A percentile compares a stretch with the other conserved stretches of the same genome.
Evolutionary conservation across 2,888 invertebrate species (phyloP).

Genomic region (Pristionchus exspectatus): DNA sequence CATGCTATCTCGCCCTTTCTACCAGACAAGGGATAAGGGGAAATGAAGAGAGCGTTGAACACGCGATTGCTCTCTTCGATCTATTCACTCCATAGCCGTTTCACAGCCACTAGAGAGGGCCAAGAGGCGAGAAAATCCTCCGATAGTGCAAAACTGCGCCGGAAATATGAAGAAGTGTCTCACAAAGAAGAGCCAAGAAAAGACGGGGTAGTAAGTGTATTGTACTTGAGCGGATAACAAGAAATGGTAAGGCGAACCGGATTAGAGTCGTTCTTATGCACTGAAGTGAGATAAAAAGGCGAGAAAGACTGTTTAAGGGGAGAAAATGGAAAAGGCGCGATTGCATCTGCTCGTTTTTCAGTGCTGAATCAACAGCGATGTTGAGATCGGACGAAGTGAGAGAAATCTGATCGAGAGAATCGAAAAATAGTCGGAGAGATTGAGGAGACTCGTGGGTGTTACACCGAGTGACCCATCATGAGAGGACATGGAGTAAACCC

Average conservation of each 20-base stretch:
- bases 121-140: background rate
- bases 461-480: slow-evolving; percentile 1
- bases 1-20: background rate
- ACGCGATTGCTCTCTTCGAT: slow-evolving; percentile 18
- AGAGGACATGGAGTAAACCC: background rate
- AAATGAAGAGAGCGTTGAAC: background rate
- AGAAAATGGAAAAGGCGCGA: background rate
- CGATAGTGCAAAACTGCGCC: background rate
- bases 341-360: background rate
- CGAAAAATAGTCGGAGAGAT: background rate
- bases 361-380: background rate
- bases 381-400: background rate
- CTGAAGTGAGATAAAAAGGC: background rate
- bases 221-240: background rate
- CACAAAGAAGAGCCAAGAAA: background rate
- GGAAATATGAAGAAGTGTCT: background rate
- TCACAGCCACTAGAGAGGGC: background rate
- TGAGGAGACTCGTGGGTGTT: background rate
- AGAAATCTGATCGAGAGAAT: background rate
- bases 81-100: background rate
- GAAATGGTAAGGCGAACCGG: slow-evolving; percentile 1
- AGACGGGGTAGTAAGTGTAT: background rate
- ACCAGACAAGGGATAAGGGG: background rate
- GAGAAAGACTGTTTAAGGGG: background rate
- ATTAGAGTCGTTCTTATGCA: slow-evolving; percentile 14